A percentile compares a stretch with the other conserved stretches of the same genome.
These are phyloP conservation scores for Phaedon cochleariae DNA, from an alignment of 2,888 invertebrate species.

Conservation along the genomic window DNA sequence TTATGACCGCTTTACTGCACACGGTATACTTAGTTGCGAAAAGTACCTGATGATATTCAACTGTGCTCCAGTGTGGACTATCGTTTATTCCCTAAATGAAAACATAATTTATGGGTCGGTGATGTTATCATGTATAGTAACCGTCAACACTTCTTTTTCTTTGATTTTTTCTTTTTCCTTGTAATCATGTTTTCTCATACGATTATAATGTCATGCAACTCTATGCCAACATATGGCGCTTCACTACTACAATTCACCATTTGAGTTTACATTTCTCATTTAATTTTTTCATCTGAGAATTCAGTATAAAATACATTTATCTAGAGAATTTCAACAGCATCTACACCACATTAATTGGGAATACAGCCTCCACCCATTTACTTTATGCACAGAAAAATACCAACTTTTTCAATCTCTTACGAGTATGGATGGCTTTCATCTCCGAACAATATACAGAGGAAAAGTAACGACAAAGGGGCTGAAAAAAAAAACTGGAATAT, in stretches of 20 bases:
- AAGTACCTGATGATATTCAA: conserved; percentile 29
- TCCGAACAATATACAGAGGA: not conserved
- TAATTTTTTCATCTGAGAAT: too few species aligned
- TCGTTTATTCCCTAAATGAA: too few species aligned
- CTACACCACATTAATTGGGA: not conserved
- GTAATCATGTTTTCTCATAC: too few species aligned
- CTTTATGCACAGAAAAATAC: not conserved
- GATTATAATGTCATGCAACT: too few species aligned
- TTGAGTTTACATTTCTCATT: too few species aligned
- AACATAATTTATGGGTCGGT: too few species aligned
- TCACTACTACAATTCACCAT: too few species aligned
- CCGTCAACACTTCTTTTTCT: too few species aligned
- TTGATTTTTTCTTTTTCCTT: too few species aligned
- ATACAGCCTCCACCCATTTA: not conserved
- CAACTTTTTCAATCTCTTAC: not conserved
- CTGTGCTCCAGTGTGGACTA: conserved; percentile 21
- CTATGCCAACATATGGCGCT: too few species aligned
- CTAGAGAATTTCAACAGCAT: not conserved
- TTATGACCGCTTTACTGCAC: conserved; percentile 18
- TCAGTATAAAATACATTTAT: not conserved
- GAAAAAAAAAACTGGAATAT: not conserved
- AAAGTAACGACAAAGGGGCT: not conserved
- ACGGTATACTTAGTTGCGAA: conserved; percentile 29
- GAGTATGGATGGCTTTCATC: not conserved
- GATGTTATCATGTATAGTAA: too few species aligned